Evolutionary conservation across 2,888 invertebrate genomes (phyloP).

Genomic region (Dascillus cervinus): DNA sequence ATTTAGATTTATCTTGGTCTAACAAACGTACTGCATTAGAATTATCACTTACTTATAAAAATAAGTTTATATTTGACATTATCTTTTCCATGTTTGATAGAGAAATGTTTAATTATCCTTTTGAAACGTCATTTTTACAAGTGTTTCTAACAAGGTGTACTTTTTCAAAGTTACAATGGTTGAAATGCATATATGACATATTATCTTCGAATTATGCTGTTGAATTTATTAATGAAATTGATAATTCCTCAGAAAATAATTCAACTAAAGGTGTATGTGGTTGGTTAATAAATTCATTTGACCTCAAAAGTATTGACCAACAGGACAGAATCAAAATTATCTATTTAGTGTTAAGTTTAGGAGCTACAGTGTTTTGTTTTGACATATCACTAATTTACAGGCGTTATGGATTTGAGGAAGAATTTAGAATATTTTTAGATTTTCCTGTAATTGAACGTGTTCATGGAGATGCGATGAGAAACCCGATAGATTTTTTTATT

Average conservation of each 20-base stretch:
- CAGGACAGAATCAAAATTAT: not conserved
- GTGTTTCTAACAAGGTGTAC: not conserved
- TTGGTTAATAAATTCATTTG: not conserved
- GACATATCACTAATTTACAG: too few species aligned
- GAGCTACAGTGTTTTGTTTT: not conserved
- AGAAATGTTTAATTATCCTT: not conserved
- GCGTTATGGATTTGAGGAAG: too few species aligned
- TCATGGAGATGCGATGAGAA: too few species aligned
- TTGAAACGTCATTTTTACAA: not conserved
- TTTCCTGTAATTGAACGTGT: too few species aligned
- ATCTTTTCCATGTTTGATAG: too few species aligned
- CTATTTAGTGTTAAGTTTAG: not conserved
- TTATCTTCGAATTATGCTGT: not conserved
- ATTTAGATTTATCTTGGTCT: not conserved
- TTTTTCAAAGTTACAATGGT: not conserved
- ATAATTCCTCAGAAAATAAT: not conserved
- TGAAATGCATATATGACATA: not conserved
- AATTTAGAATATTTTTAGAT: too few species aligned
- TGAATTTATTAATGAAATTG: not conserved
- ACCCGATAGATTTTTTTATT: too few species aligned
- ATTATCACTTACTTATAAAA: too few species aligned
- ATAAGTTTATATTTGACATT: too few species aligned
- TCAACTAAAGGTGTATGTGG: too few species aligned
- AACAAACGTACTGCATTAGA: too few species aligned
- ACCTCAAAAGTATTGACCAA: not conserved